phyloP scores from a whole-genome alignment of 2,797 vertebrate genomes.

The Brotogeris chrysoptera region DNA sequence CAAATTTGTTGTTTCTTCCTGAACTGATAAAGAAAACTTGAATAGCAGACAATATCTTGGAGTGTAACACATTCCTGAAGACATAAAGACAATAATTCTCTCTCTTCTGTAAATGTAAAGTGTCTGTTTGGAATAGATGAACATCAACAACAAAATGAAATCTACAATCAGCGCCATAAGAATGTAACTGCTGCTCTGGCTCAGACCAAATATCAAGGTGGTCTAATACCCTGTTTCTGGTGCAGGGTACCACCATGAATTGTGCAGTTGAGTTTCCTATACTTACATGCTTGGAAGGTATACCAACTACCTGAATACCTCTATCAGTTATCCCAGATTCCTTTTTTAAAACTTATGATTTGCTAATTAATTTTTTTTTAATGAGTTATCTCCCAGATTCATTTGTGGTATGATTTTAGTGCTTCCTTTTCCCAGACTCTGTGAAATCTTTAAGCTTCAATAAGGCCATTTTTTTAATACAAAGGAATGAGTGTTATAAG shows the following conservation, averaged over 20 bases:
- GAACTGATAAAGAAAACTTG: neutral
- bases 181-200: neutral
- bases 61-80: neutral
- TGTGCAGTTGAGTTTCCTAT: neutral
- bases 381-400: neutral
- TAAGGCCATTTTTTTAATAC: neutral
- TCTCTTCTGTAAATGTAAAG: neutral
- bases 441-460: neutral
- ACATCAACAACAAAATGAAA: neutral
- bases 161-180: neutral
- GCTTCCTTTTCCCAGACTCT: neutral
- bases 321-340: neutral
- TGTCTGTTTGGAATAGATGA: neutral
- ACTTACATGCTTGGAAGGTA: accelerated
- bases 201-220: neutral
- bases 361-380: neutral
- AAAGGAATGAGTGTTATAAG: neutral
- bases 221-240: neutral
- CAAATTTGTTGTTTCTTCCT: neutral
- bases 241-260: accelerated
- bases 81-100: neutral
- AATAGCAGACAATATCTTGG: neutral
- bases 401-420: neutral
- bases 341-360: neutral
- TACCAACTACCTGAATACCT: neutral